Conservation (phyloP, 2,888 invertebrate species). For the Rhingia campestris region DNA sequence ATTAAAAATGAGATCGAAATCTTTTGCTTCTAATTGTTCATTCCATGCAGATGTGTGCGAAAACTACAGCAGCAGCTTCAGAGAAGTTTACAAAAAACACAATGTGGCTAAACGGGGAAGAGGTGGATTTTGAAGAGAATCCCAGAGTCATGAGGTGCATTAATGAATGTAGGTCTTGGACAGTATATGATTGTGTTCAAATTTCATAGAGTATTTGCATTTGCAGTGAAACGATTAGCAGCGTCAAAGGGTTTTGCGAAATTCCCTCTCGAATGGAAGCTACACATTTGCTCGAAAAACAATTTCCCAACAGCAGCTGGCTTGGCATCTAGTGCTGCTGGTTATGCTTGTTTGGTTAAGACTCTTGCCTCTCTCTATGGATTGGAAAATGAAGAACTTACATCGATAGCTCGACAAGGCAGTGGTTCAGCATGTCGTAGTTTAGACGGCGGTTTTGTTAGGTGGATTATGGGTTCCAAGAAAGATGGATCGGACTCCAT, state of each 20-base stretch:
- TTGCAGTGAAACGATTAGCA: conserved; percentile 78
- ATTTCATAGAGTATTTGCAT: background rate
- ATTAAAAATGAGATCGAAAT: conserved; percentile 26
- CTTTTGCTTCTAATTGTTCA: conserved; percentile 30
- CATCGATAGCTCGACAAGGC: conserved; percentile 90
- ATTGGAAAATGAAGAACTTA: conserved; percentile 89
- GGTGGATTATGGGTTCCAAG: conserved; percentile 90
- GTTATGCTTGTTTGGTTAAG: conserved; percentile 95
- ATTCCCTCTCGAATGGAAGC: conserved; percentile 86
- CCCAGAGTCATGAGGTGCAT: conserved; percentile 90
- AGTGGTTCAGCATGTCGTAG: conserved; percentile 99
- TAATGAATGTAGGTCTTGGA: conserved; percentile 85
- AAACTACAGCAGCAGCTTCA: conserved; percentile 92
- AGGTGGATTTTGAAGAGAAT: conserved; percentile 89
- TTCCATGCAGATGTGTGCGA: conserved; percentile 90
- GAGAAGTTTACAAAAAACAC: conserved; percentile 88
- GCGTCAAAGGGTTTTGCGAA: conserved; percentile 76
- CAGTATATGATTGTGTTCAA: background rate
- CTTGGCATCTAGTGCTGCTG: conserved; percentile 98
- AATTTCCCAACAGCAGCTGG: conserved; percentile 99
- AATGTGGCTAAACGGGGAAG: conserved; percentile 95
- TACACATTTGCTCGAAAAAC: conserved; percentile 94
- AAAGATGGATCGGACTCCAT: conserved; percentile 89
- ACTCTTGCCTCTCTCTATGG: conserved; percentile 90
- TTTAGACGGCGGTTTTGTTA: conserved; percentile 96